These are phyloP conservation scores for Thecophora atra DNA, from an alignment of 2,888 invertebrate genomes.

Conservation along the genomic window DNA sequence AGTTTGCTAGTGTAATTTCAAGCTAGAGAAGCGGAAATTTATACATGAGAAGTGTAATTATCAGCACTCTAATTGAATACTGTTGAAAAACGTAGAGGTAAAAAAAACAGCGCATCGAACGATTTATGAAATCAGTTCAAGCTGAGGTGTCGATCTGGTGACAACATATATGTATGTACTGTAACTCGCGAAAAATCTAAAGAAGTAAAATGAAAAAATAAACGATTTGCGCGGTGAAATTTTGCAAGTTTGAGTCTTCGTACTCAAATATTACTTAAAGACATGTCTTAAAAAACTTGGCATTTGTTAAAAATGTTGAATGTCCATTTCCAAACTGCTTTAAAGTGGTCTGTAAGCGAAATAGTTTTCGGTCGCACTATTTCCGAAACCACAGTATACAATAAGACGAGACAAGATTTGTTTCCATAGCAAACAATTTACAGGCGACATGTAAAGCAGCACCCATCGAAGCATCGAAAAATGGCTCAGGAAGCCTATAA, in stretches of 20 bases:
- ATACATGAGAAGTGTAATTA: too few relatives aligned
- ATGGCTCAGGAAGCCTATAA: background rate
- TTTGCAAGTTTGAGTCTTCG: background rate
- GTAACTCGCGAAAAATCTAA: too few relatives aligned
- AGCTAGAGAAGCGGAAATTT: too few relatives aligned
- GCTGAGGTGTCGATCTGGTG: background rate
- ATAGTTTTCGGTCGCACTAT: slow-evolving; percentile 14
- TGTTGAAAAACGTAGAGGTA: too few relatives aligned
- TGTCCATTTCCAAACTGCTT: slow-evolving; percentile 4
- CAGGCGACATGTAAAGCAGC: too few relatives aligned
- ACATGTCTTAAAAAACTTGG: slow-evolving; percentile 5
- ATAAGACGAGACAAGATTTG: background rate
- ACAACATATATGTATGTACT: background rate
- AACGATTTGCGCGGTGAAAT: background rate
- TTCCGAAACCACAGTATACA: background rate
- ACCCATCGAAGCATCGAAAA: background rate
- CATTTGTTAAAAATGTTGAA: background rate
- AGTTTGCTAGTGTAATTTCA: too few relatives aligned
- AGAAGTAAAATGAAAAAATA: background rate
- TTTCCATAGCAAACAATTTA: slow-evolving; percentile 8
- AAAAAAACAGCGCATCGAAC: too few relatives aligned
- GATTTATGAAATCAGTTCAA: background rate
- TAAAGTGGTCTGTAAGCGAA: background rate
- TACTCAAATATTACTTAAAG: background rate
- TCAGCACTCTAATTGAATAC: too few relatives aligned